phyloP scores from a whole-genome alignment of 23 tunicate species.

The Trididemnum clinides region DNA sequence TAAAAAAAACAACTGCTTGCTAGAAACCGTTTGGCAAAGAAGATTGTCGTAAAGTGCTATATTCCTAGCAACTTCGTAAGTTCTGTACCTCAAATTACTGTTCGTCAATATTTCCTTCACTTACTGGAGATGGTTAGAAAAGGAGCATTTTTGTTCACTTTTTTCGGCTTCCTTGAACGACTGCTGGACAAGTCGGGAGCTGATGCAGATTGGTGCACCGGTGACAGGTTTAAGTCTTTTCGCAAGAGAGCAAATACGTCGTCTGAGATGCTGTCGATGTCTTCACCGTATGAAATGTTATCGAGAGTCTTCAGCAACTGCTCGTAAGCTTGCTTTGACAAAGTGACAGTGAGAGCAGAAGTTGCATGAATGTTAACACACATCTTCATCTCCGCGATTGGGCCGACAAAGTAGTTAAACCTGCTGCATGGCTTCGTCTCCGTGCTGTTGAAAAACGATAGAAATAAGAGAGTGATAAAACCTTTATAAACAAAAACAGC shows the following conservation, averaged over 20 bases:
- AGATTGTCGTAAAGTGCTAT: too few relatives aligned
- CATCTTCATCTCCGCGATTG: slow-evolving; percentile 64
- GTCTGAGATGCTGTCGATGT: slow-evolving; percentile 52
- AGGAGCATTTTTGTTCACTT: neutral
- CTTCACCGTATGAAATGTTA: slow-evolving; percentile 79
- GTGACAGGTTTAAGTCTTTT: neutral
- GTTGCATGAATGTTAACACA: slow-evolving; percentile 49
- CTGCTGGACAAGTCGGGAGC: slow-evolving; percentile 36
- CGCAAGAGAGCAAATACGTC: neutral
- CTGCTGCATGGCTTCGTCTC: neutral
- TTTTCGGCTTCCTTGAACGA: too few relatives aligned
- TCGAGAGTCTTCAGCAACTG: slow-evolving; percentile 93
- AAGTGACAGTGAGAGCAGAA: slow-evolving; percentile 51
- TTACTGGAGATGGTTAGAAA: too few relatives aligned
- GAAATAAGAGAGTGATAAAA: neutral
- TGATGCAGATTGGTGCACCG: slow-evolving; percentile 31
- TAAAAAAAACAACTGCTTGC: too few relatives aligned
- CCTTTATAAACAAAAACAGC: too few relatives aligned
- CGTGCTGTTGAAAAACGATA: neutral
- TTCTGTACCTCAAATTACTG: too few relatives aligned
- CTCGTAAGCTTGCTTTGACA: slow-evolving; percentile 85
- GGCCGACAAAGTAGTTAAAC: slow-evolving; percentile 53
- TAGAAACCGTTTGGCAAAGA: too few relatives aligned
- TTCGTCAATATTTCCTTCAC: too few relatives aligned
- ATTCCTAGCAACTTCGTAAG: too few relatives aligned